These are phyloP conservation scores for Drosophila pseudoobscura DNA, from an alignment of 1,140 invertebrate genomes.

Conservation along the genomic window DNA sequence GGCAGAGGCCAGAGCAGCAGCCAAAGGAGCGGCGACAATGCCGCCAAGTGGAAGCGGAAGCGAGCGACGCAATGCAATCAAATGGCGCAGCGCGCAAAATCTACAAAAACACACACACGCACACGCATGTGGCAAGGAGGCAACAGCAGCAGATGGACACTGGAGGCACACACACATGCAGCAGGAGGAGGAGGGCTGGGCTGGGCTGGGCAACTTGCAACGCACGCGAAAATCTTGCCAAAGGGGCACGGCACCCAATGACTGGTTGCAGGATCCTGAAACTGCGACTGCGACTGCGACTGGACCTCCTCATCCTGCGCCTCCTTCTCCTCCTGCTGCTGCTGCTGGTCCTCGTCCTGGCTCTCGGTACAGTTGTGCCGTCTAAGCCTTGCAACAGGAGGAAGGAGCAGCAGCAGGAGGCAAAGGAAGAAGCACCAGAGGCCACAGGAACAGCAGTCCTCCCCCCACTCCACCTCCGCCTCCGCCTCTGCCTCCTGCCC, in stretches of 20 bases:
- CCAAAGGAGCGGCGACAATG: slow-evolving; percentile 78
- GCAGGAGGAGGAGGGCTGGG: slow-evolving; percentile 34
- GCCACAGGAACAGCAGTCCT: slow-evolving; percentile 11
- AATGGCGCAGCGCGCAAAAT: slow-evolving; percentile 76
- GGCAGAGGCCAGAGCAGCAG: slow-evolving; percentile 2
- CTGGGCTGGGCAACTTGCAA: slow-evolving; percentile 64
- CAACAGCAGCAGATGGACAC: slow-evolving; percentile 36
- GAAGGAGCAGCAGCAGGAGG: slow-evolving; percentile 15
- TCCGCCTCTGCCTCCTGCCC: not conserved
- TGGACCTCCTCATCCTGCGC: too few relatives aligned
- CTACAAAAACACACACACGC: slow-evolving; percentile 70
- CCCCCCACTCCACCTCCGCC: not conserved
- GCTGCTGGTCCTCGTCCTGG: not conserved
- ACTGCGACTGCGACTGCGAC: slow-evolving; percentile 11
- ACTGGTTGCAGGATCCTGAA: slow-evolving; percentile 39
- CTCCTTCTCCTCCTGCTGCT: too few relatives aligned
- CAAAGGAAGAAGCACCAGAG: slow-evolving; percentile 8
- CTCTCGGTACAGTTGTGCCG: slow-evolving; percentile 74
- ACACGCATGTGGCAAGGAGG: slow-evolving; percentile 22
- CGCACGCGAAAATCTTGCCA: slow-evolving; percentile 78
- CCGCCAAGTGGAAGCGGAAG: slow-evolving; percentile 64
- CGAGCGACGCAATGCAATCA: slow-evolving; percentile 72
- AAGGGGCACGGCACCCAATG: slow-evolving; percentile 31
- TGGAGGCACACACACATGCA: slow-evolving; percentile 28
- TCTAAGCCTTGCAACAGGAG: slow-evolving; percentile 65